Conservation (phyloP, 1,140 invertebrate species). For the Prorops nasuta region DNA sequence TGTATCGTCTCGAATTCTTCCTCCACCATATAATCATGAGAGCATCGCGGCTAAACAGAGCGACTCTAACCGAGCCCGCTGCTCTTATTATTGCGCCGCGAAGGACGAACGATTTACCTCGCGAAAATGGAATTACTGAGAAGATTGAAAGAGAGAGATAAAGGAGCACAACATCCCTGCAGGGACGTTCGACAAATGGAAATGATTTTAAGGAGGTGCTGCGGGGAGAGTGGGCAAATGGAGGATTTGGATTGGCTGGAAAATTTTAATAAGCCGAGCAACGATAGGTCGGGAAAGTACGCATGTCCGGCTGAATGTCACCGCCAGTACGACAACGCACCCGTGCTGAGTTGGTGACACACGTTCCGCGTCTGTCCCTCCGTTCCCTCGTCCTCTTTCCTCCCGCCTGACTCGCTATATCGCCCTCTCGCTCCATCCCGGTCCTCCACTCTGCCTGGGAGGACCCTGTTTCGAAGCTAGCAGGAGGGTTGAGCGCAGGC, state of each 20-base stretch:
- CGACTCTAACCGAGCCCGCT: no score
- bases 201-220: no score
- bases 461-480: constrained; percentile 18
- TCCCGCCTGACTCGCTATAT: constrained; percentile 6
- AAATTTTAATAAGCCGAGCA: constrained; percentile 54
- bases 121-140: no score
- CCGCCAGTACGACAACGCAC: constrained; percentile 39
- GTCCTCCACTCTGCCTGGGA: constrained; percentile 2
- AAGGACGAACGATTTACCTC: no score
- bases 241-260: constrained; percentile 56
- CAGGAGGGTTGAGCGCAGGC: constrained; percentile 25
- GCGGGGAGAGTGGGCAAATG: no score
- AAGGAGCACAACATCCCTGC: no score
- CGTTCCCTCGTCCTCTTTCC: background rate
- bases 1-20: background rate
- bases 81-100: no score
- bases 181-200: no score
- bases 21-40: no score
- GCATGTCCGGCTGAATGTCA: constrained; percentile 53
- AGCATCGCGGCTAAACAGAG: no score
- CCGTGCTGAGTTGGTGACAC: constrained; percentile 35
- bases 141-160: no score
- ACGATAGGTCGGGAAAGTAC: constrained; percentile 52
- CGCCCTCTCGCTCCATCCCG: constrained; percentile 6
- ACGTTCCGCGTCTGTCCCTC: constrained; percentile 11